A percentile compares a stretch with the other conserved stretches of the same genome.
Conservation (phyloP, 2,797 vertebrate species). For the Threskiornis aethiopicus region DNA sequence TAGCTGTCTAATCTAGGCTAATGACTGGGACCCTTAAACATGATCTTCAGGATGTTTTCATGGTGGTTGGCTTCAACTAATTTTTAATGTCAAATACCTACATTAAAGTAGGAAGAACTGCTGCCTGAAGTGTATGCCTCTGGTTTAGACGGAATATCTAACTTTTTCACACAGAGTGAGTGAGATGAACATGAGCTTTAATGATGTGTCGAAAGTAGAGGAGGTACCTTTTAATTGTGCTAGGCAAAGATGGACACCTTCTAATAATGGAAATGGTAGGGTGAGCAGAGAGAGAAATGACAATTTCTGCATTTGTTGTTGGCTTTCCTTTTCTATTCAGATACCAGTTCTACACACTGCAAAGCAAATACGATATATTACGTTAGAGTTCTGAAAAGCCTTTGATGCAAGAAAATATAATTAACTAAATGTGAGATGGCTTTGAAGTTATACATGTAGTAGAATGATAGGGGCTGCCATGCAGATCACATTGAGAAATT, state of each 20-base stretch:
- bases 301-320: background rate
- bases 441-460: slow-evolving; percentile 5
- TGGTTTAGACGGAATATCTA: background rate
- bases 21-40: background rate
- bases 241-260: background rate
- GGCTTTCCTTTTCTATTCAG: background rate
- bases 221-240: background rate
- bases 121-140: background rate
- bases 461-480: background rate
- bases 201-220: background rate
- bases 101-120: background rate
- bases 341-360: background rate
- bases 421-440: background rate
- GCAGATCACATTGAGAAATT: background rate
- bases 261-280: background rate
- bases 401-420: slow-evolving; percentile 14
- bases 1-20: background rate
- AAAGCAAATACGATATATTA: background rate
- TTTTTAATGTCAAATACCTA: background rate
- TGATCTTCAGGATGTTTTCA: background rate
- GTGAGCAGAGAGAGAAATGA: background rate
- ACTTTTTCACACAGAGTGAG: background rate
- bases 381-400: background rate
- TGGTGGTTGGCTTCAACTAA: background rate
- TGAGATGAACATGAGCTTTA: background rate